Conservation (phyloP, 2,888 invertebrate genomes). For the Pammene aurita region DNA sequence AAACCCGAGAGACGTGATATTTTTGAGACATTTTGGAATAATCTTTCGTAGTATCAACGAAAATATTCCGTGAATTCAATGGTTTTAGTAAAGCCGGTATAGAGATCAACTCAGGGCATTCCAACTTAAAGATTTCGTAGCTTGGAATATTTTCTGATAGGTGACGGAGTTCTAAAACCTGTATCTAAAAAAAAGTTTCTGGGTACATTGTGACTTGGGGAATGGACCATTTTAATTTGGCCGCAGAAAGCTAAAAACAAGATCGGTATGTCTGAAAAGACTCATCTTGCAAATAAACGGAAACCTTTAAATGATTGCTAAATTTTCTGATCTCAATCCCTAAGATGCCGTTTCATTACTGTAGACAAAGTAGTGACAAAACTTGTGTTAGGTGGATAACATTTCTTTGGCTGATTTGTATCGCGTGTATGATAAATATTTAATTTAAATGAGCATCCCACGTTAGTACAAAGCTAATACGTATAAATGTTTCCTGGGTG, state of each 20-base stretch:
- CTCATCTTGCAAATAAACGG: not conserved
- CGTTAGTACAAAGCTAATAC: not conserved
- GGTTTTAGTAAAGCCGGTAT: too few relatives aligned
- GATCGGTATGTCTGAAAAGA: not conserved
- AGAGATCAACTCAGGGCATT: too few relatives aligned
- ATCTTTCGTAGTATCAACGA: too few relatives aligned
- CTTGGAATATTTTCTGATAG: not conserved
- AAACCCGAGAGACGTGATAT: too few relatives aligned
- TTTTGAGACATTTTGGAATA: too few relatives aligned
- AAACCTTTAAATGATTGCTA: not conserved
- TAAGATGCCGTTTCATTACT: conserved; percentile 3
- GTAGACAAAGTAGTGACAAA: conserved; percentile 1
- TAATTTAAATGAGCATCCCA: not conserved
- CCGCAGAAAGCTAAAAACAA: not conserved
- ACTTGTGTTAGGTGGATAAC: not conserved
- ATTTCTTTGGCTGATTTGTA: not conserved
- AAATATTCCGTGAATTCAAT: too few relatives aligned
- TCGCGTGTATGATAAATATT: conserved; percentile 1
- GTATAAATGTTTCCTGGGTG: not conserved
- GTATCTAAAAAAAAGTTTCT: conserved; percentile 2
- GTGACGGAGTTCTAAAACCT: conserved; percentile 1
- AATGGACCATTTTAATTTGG: not conserved
- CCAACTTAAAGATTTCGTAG: too few relatives aligned
- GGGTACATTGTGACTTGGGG: not conserved
- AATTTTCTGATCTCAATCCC: not conserved